Evolutionary conservation across 2,113 vertebrate species (phyloP), one percentile per base, ranked within the genome.

Genomic region (Maccullochella peelii): DNA sequence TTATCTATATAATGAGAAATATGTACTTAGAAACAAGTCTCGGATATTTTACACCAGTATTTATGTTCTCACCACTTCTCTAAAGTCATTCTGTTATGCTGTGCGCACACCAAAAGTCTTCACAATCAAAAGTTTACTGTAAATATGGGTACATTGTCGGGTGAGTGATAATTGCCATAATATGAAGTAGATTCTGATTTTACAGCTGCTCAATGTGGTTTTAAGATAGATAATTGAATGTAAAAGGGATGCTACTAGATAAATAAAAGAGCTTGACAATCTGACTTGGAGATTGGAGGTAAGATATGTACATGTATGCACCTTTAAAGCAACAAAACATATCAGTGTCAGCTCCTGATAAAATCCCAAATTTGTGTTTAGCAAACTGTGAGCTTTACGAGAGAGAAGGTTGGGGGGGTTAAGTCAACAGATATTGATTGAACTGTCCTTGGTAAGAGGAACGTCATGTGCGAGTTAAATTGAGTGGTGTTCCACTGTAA

Each of bases 401-500:
- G 57, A 21, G 42, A 16, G 8, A 20, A 36, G 15, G 25, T 7
- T 11, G 16, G 12, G 52, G 57, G 33, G 33, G 33, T 33, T 33
- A 50, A 14, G 65, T 83, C 69, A 70, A 33, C 81, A 63, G 52
- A 66, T 84, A 92, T 90, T 65, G 93, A 92, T 80, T 76, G 70
- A 84, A 68, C 58, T 30, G 85, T 88, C 89, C 82, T 86, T 89
- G 88, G 80, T 87, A 27, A 78, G 78, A 86, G 78, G 73, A 74
- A 57, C 27, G 61, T 80, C 54, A 38, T 62, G 84, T 82, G 84
- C 20, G 11, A 62, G 52, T 85, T 89, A 75, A 89, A 81, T 82
- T 77, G 87, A 88, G 86, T 74, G 65, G 78, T 82, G 63, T 81
- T 86, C 71, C 70, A 54, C 58, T 52, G 79, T 85, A 87, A 93